Evolutionary conservation across 2,797 vertebrate species (phyloP), one percentile per base, ranked within the genome.

Genomic region (Yasuhikotakia modesta): DNA sequence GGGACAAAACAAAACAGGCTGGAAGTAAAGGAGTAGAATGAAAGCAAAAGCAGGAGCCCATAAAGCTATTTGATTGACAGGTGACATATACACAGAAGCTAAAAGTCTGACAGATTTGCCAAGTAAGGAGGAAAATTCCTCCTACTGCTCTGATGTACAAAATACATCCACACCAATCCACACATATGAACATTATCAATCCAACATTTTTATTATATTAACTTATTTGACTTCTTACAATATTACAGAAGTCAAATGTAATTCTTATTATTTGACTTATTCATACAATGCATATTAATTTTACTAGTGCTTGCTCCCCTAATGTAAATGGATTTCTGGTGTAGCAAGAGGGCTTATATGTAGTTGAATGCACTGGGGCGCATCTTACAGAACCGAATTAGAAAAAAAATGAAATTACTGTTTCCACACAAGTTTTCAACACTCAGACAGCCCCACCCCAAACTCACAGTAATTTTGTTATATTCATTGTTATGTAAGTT

Each of bases 131-230:
- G 22, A 80, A 82, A 82, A 81, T 76, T 79, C 78, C 80, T 76
- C 76, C 27, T 12, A 12, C 24, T 64, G 13, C 4, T 22, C 46
- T 39, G 24, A 64, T 30, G 64, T 14, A 57, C 52, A 61, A 58
- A 70, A 76, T 71, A 46, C 48, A 32, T 24, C 39, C 45, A 57
- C 30, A 78, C 32, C 45, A 45, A 63, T 48, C 70, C 46, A 75
- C 76, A 79, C 67, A 83, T 86, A 7, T 78, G 78, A 76, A 84
- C 17, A 77, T 53, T 80, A 57, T 87, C 66, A 87, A 61, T 17
- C n/a, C n/a, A 61, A 16, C 3, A 8, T 32, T 17, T 30, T 2
- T 3, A 12, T 3, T 57, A 14, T 57, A 24, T 14, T 22, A n/a
- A n/a, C n/a, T n/a, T n/a, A n/a, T n/a, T n/a, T n/a, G n/a, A n/a